Conservation (phyloP, 1,140 invertebrate species). For the Lethocerus indicus region DNA sequence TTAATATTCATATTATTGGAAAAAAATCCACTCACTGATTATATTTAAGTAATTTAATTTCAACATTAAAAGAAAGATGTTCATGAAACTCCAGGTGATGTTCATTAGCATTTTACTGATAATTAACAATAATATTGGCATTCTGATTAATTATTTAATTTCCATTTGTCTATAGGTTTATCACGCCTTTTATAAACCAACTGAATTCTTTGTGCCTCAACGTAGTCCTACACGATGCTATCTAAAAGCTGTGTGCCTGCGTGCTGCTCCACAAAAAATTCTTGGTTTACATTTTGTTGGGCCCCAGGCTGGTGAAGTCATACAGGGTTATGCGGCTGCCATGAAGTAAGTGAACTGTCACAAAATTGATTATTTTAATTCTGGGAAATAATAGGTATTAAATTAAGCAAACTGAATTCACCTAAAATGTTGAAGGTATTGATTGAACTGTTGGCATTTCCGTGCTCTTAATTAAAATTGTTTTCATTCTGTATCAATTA, state of each 20-base stretch:
- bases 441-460: background rate
- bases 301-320: slow-evolving; percentile 92
- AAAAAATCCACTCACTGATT: too few relatives aligned
- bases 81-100: too few relatives aligned
- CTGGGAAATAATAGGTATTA: background rate
- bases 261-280: slow-evolving; percentile 52
- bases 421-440: too few relatives aligned
- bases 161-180: slow-evolving; percentile 60
- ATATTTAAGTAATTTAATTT: too few relatives aligned
- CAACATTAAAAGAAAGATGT: too few relatives aligned
- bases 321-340: slow-evolving; percentile 83
- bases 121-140: too few relatives aligned
- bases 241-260: slow-evolving; percentile 54
- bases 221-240: slow-evolving; percentile 59
- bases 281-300: slow-evolving; percentile 91
- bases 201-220: slow-evolving; percentile 88
- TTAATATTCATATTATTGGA: too few relatives aligned
- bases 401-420: background rate
- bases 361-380: background rate
- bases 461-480: background rate
- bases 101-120: too few relatives aligned
- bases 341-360: slow-evolving; percentile 59
- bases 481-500: background rate
- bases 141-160: too few relatives aligned
- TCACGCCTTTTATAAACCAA: slow-evolving; percentile 85